Evolutionary conservation across 2,113 vertebrate genomes (phyloP).

Genomic region (Ceyx cyanopectus): DNA sequence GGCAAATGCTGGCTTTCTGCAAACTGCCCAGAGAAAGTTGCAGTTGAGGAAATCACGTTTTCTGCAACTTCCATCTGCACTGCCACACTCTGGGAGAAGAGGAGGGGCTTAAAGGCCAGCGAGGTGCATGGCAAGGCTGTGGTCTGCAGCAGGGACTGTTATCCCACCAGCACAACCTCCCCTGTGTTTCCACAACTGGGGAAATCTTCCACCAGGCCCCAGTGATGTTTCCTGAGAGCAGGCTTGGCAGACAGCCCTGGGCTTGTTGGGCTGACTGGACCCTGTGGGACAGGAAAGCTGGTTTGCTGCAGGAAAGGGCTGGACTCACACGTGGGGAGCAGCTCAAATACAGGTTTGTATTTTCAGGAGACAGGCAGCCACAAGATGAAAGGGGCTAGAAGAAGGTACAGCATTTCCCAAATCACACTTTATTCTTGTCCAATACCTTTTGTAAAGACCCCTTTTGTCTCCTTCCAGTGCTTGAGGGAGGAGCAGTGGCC

Average conservation of each 20-base stretch:
- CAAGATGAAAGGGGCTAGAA: neutral
- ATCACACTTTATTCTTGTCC: neutral
- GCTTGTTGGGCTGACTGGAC: neutral
- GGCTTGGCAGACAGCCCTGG: neutral
- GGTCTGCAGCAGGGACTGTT: neutral
- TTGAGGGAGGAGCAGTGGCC: neutral
- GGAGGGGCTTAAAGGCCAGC: neutral
- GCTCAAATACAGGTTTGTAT: neutral
- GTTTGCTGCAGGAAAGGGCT: conserved; percentile 51
- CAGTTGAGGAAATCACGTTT: neutral
- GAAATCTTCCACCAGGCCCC: neutral
- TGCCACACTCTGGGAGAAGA: neutral
- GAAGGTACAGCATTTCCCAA: neutral
- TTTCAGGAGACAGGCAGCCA: neutral
- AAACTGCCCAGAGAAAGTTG: neutral
- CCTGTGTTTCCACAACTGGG: neutral
- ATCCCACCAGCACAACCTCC: neutral
- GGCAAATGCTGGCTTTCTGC: neutral
- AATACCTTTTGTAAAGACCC: neutral
- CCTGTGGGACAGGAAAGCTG: neutral
- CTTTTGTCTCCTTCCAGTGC: neutral
- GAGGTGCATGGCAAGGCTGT: neutral
- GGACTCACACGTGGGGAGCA: neutral
- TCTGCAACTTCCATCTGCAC: neutral
- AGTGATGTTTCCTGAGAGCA: neutral